These are phyloP conservation scores for Papilio protenor DNA, from an alignment of 2,888 invertebrate genomes.

Conservation along the genomic window DNA sequence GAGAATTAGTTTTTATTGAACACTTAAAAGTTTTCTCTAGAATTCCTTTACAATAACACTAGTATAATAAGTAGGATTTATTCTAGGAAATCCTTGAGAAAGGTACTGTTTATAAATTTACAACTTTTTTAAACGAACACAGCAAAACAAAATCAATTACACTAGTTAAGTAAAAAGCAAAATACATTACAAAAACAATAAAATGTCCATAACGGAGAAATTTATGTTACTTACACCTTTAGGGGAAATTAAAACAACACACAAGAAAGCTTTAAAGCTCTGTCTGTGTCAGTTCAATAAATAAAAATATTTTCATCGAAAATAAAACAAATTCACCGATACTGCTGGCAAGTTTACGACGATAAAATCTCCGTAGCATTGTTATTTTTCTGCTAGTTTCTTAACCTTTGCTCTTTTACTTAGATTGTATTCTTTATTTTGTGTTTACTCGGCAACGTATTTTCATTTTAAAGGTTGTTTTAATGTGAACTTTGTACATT, in stretches of 20 bases:
- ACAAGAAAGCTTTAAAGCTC: background rate
- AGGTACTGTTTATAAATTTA: background rate
- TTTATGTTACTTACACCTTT: background rate
- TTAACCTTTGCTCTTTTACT: background rate
- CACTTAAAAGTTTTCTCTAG: constrained; percentile 9
- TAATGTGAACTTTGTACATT: background rate
- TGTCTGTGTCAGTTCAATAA: background rate
- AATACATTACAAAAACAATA: too few species aligned
- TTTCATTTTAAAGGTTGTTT: background rate
- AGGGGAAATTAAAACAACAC: background rate
- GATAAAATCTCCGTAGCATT: background rate
- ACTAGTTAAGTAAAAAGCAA: too few species aligned
- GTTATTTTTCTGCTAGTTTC: constrained; percentile 6
- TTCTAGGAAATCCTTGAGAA: background rate
- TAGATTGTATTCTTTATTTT: background rate
- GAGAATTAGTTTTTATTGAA: constrained; percentile 29
- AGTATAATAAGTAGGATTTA: background rate
- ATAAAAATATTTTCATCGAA: background rate
- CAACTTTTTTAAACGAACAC: too few species aligned
- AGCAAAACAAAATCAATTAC: too few species aligned
- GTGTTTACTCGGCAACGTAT: background rate
- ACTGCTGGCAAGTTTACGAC: background rate
- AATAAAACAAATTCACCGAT: background rate
- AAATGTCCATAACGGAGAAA: too few species aligned
- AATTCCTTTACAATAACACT: background rate